phyloP scores from a whole-genome alignment of 2,797 vertebrate species.

The Crypturellus tataupa region DNA sequence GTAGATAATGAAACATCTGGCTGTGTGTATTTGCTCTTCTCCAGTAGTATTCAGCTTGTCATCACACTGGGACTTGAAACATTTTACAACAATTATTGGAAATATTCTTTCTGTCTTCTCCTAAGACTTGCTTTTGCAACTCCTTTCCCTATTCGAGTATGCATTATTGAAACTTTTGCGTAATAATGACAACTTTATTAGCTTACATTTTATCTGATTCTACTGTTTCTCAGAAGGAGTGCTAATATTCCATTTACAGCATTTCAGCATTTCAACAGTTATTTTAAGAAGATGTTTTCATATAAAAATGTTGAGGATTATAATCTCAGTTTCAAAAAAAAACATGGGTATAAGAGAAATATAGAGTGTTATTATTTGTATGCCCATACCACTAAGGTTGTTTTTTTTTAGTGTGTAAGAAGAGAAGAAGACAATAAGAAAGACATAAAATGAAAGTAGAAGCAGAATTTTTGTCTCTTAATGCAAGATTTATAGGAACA shows the following conservation, averaged over 20 bases:
- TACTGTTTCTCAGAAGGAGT: neutral
- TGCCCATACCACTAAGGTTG: neutral
- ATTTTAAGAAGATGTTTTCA: neutral
- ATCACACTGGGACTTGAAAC: neutral
- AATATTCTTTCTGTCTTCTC: neutral
- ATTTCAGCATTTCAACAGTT: neutral
- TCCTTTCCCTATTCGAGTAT: neutral
- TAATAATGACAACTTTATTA: neutral
- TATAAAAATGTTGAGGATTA: neutral
- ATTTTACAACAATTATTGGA: neutral
- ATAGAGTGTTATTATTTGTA: neutral
- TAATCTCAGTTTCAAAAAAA: neutral
- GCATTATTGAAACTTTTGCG: neutral
- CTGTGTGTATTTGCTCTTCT: conserved; percentile 11
- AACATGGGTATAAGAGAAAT: neutral
- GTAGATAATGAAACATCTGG: conserved; percentile 55
- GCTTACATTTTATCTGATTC: neutral
- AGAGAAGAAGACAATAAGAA: neutral
- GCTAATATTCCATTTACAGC: neutral
- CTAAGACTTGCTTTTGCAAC: neutral
- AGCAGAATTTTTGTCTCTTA: neutral
- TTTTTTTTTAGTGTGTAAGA: neutral
- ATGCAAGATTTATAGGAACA: neutral
- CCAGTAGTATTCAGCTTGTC: neutral
- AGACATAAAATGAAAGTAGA: neutral